Conservation (phyloP, 1,140 invertebrate species). For the Drosophila nebulosa region DNA sequence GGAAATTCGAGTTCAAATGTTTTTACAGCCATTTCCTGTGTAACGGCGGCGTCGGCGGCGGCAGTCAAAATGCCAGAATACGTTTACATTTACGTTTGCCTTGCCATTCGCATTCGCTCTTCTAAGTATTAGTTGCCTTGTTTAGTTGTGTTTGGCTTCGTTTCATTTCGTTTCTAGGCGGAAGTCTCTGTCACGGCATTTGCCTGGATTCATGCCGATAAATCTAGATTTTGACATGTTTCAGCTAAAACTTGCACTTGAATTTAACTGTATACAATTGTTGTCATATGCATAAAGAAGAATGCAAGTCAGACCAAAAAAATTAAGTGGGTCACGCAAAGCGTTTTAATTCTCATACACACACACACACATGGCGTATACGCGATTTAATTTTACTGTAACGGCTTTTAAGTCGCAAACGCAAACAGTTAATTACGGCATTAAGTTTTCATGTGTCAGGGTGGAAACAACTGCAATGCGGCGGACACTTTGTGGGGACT, state of each 20-base stretch:
- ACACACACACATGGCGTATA: conserved; percentile 37
- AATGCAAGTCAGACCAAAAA: conserved; percentile 21
- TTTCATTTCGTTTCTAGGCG: conserved; percentile 27
- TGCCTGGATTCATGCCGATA: conserved; percentile 52
- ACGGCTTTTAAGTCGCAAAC: conserved; percentile 51
- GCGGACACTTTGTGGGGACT: conserved; percentile 69
- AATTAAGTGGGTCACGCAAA: conserved; percentile 57
- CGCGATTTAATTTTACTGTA: conserved; percentile 40
- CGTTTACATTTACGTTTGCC: not conserved
- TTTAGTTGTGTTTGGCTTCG: conserved; percentile 23
- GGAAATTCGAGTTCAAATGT: conserved; percentile 67
- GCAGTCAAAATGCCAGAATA: conserved; percentile 7
- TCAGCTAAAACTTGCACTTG: conserved; percentile 23
- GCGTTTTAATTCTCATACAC: conserved; percentile 34
- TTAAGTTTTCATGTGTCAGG: conserved; percentile 73
- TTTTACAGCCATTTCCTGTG: conserved; percentile 66
- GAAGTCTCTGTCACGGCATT: conserved; percentile 61
- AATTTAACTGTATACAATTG: not conserved
- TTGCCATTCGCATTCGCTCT: not conserved
- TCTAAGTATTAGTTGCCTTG: too few species aligned
- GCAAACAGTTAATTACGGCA: conserved; percentile 77
- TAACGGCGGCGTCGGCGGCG: too few species aligned
- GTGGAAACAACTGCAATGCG: conserved; percentile 73
- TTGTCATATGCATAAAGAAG: not conserved
- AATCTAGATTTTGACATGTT: conserved; percentile 36